These are phyloP conservation scores for Eupithecia inturbata DNA, from an alignment of 2,888 invertebrate genomes.

Conservation along the genomic window DNA sequence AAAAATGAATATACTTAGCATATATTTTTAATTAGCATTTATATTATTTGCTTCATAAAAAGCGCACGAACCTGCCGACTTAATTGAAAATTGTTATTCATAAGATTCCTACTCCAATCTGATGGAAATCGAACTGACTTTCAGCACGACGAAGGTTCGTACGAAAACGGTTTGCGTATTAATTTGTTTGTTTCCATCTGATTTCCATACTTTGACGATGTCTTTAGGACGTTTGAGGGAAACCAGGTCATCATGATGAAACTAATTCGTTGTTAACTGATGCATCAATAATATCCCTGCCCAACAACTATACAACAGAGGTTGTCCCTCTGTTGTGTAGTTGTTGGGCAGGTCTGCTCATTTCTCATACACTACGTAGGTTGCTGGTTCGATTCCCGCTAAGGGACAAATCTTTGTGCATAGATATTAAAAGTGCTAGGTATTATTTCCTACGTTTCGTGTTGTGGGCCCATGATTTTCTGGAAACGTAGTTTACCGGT, in stretches of 20 bases:
- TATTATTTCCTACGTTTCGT: background rate
- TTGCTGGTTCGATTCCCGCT: background rate
- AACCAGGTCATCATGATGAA: background rate
- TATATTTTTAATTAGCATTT: background rate
- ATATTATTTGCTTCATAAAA: background rate
- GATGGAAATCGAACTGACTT: slow-evolving; percentile 22
- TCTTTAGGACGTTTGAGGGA: background rate
- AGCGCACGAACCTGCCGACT: background rate
- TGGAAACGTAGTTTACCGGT: background rate
- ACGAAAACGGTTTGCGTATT: slow-evolving; percentile 18
- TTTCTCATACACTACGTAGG: background rate
- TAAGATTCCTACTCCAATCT: slow-evolving; percentile 13
- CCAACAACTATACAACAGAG: too few relatives aligned
- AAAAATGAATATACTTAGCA: background rate
- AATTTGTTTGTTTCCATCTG: slow-evolving; percentile 22
- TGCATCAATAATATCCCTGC: background rate
- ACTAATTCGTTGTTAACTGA: background rate
- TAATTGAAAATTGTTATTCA: slow-evolving; percentile 16
- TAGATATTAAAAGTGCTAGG: background rate
- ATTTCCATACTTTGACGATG: slow-evolving; percentile 25
- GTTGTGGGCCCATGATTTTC: background rate
- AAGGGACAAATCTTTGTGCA: background rate
- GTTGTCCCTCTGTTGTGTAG: too few relatives aligned
- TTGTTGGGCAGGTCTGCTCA: background rate
- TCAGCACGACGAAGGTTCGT: slow-evolving; percentile 11